Evolutionary conservation across 2,113 vertebrate species (phyloP), one percentile per base, ranked within the genome.

Genomic region (Pygoscelis adeliae): DNA sequence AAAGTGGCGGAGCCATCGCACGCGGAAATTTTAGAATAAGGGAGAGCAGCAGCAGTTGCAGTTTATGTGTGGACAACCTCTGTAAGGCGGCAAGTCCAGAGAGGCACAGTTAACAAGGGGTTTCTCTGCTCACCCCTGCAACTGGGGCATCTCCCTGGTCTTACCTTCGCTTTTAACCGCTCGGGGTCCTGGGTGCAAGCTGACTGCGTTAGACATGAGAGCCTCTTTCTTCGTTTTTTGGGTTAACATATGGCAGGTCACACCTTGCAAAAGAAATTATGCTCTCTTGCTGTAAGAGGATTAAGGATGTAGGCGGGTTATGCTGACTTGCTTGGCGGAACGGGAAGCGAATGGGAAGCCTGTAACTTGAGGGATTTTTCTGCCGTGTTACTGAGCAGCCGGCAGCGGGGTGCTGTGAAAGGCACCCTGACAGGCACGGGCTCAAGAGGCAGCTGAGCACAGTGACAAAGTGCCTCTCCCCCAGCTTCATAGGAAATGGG

Each of bases 21-120:
- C 2, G 32, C 10, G 26, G 52, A 18, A 50, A 34, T 10, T 5
- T 21, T 7, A 26, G 58, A 42, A 9, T 3, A 7, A 22, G 58
- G 58, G 50, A 36, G 25, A 32, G 67, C 42, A 65, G 67, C 66
- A 20, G 52, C n/a, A 42, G 71, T 11, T 40, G 50, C 49, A 14
- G 58, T 15, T 34, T 3, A 6, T 11, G 21, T 9, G 11, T 12
- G 2, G 47, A 32, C 63, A 21, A 4, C 20, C 46, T 56, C 23
- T 1, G 5, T 34, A 13, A 23, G 19, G 63, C 14, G 2, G 27
- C 32, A 26, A 2, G 30, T 32, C n/a, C 2, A 1, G 15, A 29
- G 71, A 15, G 19, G n/a, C 13, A 6, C 20, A 6, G n/a, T 17
- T 87, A 22, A 9, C 10, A 8, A 10, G 7, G 40, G 29, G 9